A percentile compares a stretch with the other conserved stretches of the same genome.
Conservation (phyloP, 2,888 invertebrate genomes). For the Cactoblastis cactorum region DNA sequence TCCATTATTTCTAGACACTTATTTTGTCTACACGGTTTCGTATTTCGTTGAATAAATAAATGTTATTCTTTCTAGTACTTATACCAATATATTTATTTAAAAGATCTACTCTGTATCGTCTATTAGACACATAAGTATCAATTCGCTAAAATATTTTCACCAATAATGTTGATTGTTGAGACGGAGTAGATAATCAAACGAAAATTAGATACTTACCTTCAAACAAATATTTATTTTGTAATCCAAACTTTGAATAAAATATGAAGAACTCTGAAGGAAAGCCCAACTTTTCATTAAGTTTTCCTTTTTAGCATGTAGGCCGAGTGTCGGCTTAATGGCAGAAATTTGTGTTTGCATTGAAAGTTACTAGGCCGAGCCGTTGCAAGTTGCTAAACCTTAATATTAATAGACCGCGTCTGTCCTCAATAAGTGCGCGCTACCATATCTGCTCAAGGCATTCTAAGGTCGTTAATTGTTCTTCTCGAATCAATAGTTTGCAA, state of each 20-base stretch:
- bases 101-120: no score
- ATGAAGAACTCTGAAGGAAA: not conserved
- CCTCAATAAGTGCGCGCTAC: slow-evolving; percentile 14
- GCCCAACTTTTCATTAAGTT: not conserved
- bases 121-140: no score
- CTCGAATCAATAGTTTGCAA: not conserved
- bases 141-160: no score
- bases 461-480: not conserved
- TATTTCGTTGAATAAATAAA: no score
- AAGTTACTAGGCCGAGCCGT: not conserved
- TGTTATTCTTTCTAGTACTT: no score
- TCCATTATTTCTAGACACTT: slow-evolving; percentile 20
- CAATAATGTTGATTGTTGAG: no score
- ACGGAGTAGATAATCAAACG: no score
- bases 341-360: slow-evolving; percentile 6
- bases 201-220: no score
- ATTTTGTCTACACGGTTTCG: no score
- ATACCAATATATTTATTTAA: no score
- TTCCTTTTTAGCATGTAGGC: not conserved
- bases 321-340: not conserved
- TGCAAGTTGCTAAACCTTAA: slow-evolving; percentile 7
- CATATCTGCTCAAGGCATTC: not conserved
- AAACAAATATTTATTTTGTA: not conserved
- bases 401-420: slow-evolving; percentile 4
- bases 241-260: slow-evolving; percentile 6